phyloP scores from a whole-genome alignment of 2,888 invertebrate species.

The Drosophila mayaguana region DNA sequence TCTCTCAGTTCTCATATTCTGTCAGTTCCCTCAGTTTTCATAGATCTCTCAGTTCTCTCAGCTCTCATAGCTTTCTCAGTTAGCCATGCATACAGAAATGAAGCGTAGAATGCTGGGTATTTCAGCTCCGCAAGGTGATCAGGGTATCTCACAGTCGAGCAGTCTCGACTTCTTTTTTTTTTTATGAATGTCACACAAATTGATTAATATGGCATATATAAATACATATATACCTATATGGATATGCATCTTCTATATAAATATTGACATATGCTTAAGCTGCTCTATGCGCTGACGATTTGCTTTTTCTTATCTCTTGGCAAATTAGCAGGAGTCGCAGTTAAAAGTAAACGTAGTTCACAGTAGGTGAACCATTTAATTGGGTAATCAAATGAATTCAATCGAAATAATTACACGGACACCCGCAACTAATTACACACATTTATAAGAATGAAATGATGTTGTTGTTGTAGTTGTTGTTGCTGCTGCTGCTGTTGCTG shows the following conservation, averaged over 20 bases:
- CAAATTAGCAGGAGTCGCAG: slow-evolving; percentile 7
- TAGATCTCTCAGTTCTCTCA: too few relatives aligned
- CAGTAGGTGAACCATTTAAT: slow-evolving; percentile 36
- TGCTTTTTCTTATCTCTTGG: neutral
- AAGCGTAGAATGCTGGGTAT: too few relatives aligned
- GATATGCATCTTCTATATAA: neutral
- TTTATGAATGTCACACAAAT: too few relatives aligned
- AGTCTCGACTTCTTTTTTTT: too few relatives aligned
- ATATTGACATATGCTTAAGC: neutral
- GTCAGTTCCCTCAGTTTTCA: too few relatives aligned
- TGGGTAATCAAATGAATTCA: slow-evolving; percentile 45
- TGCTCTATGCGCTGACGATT: neutral
- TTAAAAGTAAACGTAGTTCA: neutral
- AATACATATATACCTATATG: neutral
- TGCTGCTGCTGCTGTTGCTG: slow-evolving; percentile 7
- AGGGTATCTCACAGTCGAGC: too few relatives aligned
- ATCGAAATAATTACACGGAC: slow-evolving; percentile 48
- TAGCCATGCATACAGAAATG: too few relatives aligned
- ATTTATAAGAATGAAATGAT: slow-evolving; percentile 39
- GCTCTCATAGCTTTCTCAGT: too few relatives aligned
- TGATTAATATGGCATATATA: neutral
- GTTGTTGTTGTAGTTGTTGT: slow-evolving; percentile 5
- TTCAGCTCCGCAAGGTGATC: too few relatives aligned
- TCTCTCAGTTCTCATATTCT: too few relatives aligned
- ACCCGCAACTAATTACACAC: slow-evolving; percentile 53